These are phyloP conservation scores for Smutsia gigantea DNA, from an alignment of 2,797 vertebrate species.

Conservation along the genomic window DNA sequence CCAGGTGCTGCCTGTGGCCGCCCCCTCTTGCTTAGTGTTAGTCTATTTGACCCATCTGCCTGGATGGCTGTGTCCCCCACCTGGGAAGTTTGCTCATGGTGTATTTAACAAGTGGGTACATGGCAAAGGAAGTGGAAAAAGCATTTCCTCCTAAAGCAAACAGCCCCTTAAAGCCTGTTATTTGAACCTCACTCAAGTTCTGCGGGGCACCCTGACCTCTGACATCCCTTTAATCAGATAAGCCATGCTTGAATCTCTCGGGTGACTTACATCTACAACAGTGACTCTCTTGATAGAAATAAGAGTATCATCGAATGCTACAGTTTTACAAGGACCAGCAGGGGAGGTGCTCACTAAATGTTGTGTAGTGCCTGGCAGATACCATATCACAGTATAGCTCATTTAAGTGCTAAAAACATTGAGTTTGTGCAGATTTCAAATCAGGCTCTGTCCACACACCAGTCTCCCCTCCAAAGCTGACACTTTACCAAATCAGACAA, in stretches of 20 bases:
- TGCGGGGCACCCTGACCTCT: conserved; percentile 23
- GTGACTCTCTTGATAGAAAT: background rate
- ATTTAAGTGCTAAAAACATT: conserved; percentile 48
- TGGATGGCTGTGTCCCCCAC: background rate
- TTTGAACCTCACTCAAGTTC: background rate
- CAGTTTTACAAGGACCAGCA: background rate
- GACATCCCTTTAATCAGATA: conserved; percentile 32
- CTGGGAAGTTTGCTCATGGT: background rate
- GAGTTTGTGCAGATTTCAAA: conserved; percentile 66
- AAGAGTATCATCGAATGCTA: background rate
- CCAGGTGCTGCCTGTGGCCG: background rate
- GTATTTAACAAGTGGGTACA: conserved; percentile 43
- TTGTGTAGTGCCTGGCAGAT: background rate
- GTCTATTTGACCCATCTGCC: background rate
- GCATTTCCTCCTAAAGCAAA: conserved; percentile 3
- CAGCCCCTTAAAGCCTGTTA: conserved; percentile 4
- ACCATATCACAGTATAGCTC: background rate
- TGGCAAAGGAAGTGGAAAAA: background rate
- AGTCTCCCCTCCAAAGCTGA: conserved; percentile 58
- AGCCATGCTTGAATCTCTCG: background rate
- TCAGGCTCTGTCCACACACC: background rate
- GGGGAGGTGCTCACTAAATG: background rate
- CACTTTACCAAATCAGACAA: conserved; percentile 70
- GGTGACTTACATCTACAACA: background rate
- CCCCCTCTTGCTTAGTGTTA: background rate